These are phyloP conservation scores for Nebria salina DNA, from an alignment of 2,888 invertebrate species.

Conservation along the genomic window DNA sequence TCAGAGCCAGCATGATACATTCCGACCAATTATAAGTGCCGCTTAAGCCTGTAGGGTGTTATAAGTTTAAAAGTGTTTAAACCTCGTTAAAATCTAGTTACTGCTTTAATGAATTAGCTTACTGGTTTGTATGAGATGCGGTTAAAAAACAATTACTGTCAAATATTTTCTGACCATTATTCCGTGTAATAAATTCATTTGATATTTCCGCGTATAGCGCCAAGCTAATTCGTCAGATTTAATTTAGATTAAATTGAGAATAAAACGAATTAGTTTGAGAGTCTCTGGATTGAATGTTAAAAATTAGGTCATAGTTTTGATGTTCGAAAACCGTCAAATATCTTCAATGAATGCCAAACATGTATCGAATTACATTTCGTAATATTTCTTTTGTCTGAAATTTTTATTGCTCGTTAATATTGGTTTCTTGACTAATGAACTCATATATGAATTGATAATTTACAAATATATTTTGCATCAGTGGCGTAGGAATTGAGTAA, in stretches of 20 bases:
- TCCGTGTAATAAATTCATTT: slow-evolving; percentile 7
- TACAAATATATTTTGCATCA: not conserved
- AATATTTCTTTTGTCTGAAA: not conserved
- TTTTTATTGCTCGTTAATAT: not conserved
- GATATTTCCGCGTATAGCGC: slow-evolving; percentile 7
- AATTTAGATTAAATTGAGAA: not conserved
- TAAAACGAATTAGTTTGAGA: not conserved
- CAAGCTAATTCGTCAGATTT: slow-evolving; percentile 8
- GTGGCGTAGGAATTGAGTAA: not conserved
- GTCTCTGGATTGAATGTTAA: not conserved
- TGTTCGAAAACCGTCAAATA: not conserved
- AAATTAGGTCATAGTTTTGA: not conserved
- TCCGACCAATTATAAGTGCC: not conserved
- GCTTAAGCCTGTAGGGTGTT: not conserved
- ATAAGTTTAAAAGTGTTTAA: slow-evolving; percentile 6
- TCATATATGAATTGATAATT: not conserved
- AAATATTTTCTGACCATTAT: not conserved
- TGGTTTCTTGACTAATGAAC: not conserved
- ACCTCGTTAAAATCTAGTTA: slow-evolving; percentile 26
- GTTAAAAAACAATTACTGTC: slow-evolving; percentile 30
- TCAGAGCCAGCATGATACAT: not conserved
- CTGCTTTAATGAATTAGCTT: slow-evolving; percentile 18
- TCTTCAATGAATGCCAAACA: not conserved
- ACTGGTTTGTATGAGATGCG: not conserved
- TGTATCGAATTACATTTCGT: not conserved